These are phyloP conservation scores for Dryomyza anilis DNA, from an alignment of 2,888 invertebrate species.

Conservation along the genomic window DNA sequence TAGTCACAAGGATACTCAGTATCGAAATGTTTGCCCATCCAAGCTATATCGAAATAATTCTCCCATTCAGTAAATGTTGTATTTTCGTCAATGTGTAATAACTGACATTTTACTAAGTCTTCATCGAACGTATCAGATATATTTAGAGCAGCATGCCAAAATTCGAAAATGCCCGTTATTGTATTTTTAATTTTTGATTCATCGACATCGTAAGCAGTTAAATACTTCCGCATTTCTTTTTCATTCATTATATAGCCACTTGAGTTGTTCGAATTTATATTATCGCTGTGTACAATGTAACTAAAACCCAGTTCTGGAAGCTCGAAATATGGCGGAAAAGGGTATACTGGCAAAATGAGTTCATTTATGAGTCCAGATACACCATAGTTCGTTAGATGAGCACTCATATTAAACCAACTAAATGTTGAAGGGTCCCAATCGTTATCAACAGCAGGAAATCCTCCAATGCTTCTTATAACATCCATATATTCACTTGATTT, in stretches of 20 bases:
- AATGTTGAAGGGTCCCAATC: conserved; percentile 45
- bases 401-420: conserved; percentile 57
- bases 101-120: conserved; percentile 33
- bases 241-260: conserved; percentile 48
- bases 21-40: conserved; percentile 40
- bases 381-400: conserved; percentile 51
- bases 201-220: conserved; percentile 43
- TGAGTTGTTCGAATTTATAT: conserved; percentile 46
- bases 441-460: conserved; percentile 54
- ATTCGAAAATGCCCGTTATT: conserved; percentile 45
- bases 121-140: conserved; percentile 41
- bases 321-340: conserved; percentile 50
- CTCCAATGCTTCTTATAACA: conserved; percentile 50
- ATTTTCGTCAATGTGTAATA: background rate
- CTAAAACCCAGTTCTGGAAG: conserved; percentile 53
- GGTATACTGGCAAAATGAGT: conserved; percentile 39
- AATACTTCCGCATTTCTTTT: conserved; percentile 47
- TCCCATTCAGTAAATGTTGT: conserved; percentile 40
- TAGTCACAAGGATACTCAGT: conserved; percentile 41
- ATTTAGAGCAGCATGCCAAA: conserved; percentile 44
- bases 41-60: conserved; percentile 48
- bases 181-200: conserved; percentile 38
- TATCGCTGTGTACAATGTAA: conserved; percentile 50
- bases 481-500: conserved; percentile 48
- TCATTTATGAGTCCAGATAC: conserved; percentile 43